Base-by-base conservation (phyloP, 2,888 invertebrate genomes). In the Stenoptilia bipunctidactyla region DNA sequence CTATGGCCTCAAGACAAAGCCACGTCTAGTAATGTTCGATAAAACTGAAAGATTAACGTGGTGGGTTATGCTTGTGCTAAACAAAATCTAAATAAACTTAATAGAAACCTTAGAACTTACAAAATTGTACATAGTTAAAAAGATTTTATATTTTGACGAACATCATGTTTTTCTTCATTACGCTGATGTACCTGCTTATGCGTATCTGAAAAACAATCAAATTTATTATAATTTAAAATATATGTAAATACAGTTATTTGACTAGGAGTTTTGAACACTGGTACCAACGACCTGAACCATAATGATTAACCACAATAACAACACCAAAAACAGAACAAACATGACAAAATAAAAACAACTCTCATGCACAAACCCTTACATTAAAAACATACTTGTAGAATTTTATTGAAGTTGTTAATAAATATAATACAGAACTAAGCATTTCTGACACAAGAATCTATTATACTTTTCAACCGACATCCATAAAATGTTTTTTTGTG, bases 121-220 rank as follows among this genome's bases (percentile, higher is more conserved):
- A 55, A 67, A 62, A 59, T 72, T 72, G 70, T 70, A 75, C 64
- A 61, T 62, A 64, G 60, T 25, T 15, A 58, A 59, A 55, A 65
- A 30, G 30, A n/a, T 8, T 30, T 30, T 8, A 59, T 63, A 55
- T 56, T 53, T 55, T 56, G 56, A 67, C 56, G 56, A 57, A 62
- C 58, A 61, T 54, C 43, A 44, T 43, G 25, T 20, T 40, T 41
- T 47, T 53, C 59, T 63, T 62, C 59, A 52, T 58, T 30, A 30
- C 30, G 12, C 30, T 8, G 30, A 58, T 61, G n/a, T 55, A 59
- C 64, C 62, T 54, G 56, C 62, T 73, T 79, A 82, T 52, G 72
- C 80, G 65, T 77, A 80, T 68, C 80, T 82, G 77, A 37, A 70
- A 73, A 1, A 9, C 44, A 44, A 15, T 8, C 2, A n/a, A 3